phyloP scores from a whole-genome alignment of 2,888 invertebrate species.

The Ectemnius continuus region DNA sequence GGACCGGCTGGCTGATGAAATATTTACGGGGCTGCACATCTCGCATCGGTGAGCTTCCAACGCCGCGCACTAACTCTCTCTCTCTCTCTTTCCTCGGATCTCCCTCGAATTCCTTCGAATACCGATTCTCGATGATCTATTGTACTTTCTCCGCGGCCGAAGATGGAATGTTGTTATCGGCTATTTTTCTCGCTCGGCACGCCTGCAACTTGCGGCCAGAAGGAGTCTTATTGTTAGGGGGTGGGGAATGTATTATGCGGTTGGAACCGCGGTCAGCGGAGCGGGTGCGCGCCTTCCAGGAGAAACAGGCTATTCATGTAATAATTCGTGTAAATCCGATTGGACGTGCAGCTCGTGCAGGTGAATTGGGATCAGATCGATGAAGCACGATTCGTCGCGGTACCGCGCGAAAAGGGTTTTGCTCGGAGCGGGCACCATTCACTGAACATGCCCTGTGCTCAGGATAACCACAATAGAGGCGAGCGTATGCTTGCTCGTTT shows the following conservation, averaged over 20 bases:
- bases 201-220: too few species aligned
- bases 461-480: conserved; percentile 38
- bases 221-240: conserved; percentile 8
- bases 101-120: too few species aligned
- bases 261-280: conserved; percentile 41
- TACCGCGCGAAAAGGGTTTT: conserved; percentile 53
- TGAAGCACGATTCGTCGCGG: conserved; percentile 50
- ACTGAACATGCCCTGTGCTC: conserved; percentile 41
- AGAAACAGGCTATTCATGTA: conserved; percentile 31
- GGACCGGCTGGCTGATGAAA: too few species aligned
- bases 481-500: conserved; percentile 19
- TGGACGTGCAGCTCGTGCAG: conserved; percentile 38
- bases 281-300: conserved; percentile 40
- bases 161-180: too few species aligned
- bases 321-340: conserved; percentile 55
- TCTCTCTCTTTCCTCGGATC: too few species aligned
- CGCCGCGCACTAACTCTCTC: too few species aligned
- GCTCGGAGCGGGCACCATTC: conserved; percentile 36
- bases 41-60: too few species aligned
- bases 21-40: too few species aligned
- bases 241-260: conserved; percentile 28
- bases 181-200: background rate
- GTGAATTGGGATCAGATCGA: conserved; percentile 53
- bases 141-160: too few species aligned
- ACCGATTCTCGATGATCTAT: too few species aligned